Conservation (phyloP, 2,888 invertebrate species). For the Cepaea hortensis region DNA sequence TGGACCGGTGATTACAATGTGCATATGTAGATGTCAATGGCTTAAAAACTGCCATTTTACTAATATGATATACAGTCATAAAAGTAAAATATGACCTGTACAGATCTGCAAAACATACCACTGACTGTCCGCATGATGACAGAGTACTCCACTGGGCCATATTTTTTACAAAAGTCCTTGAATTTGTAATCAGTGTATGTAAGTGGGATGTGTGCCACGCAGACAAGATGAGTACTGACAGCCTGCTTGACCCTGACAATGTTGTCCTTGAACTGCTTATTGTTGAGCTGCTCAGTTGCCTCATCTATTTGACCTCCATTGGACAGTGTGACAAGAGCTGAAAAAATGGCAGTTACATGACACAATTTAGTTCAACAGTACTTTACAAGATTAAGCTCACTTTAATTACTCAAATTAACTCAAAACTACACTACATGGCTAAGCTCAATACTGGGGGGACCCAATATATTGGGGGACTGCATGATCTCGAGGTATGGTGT, state of each 20-base stretch:
- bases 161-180: slow-evolving; percentile 75
- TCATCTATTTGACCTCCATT: slow-evolving; percentile 67
- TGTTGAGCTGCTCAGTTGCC: slow-evolving; percentile 60
- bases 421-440: no score
- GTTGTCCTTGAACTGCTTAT: slow-evolving; percentile 60
- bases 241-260: slow-evolving; percentile 76
- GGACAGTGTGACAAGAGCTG: slow-evolving; percentile 69
- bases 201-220: slow-evolving; percentile 78
- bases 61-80: no score
- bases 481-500: no score
- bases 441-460: no score
- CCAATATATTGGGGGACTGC: no score
- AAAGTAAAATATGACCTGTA: no score
- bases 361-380: no score
- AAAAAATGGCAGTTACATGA: slow-evolving; percentile 18
- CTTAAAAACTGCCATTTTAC: no score
- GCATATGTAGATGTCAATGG: no score
- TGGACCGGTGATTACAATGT: no score
- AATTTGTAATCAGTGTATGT: slow-evolving; percentile 77
- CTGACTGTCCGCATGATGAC: slow-evolving; percentile 78
- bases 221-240: slow-evolving; percentile 78
- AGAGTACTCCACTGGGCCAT: slow-evolving; percentile 77
- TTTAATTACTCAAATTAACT: no score
- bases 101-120: slow-evolving; percentile 67
- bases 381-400: no score